Conservation (phyloP, 2,888 invertebrate genomes). For the Thysanoteuthis rhombus region DNA sequence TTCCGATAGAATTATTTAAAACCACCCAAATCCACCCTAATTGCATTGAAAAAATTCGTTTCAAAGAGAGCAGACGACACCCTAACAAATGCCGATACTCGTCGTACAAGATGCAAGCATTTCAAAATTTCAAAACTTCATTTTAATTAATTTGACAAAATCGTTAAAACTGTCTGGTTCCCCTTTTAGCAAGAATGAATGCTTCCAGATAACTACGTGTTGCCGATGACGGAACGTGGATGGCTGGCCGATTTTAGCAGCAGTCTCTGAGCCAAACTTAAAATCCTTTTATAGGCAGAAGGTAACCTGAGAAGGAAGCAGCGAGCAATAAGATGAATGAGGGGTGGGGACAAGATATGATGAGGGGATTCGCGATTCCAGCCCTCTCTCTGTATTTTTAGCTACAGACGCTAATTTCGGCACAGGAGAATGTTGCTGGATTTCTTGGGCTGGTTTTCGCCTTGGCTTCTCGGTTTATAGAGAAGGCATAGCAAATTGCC, state of each 20-base stretch:
- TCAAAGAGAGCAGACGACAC: not conserved
- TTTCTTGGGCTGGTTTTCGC: too few relatives aligned
- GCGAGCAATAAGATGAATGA: not conserved
- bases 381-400: not conserved
- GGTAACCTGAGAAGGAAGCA: slow-evolving; percentile 15
- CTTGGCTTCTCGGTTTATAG: too few relatives aligned
- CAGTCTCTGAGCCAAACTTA: not conserved
- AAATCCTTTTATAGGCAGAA: slow-evolving; percentile 28
- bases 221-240: not conserved
- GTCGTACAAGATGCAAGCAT: not conserved
- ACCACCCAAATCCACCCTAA: not conserved
- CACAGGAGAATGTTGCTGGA: not conserved
- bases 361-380: not conserved
- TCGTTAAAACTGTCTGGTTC: not conserved
- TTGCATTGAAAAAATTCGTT: not conserved
- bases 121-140: not conserved
- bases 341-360: not conserved
- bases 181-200: not conserved
- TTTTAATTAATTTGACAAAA: not conserved
- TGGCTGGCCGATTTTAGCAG: not conserved
- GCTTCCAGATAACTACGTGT: not conserved
- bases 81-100: not conserved
- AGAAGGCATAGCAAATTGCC: too few relatives aligned
- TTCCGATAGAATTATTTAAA: not conserved
- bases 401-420: not conserved